These are phyloP conservation scores for Amblyopsis hoosieri DNA, from an alignment of 2,797 vertebrate species.

Conservation along the genomic window DNA sequence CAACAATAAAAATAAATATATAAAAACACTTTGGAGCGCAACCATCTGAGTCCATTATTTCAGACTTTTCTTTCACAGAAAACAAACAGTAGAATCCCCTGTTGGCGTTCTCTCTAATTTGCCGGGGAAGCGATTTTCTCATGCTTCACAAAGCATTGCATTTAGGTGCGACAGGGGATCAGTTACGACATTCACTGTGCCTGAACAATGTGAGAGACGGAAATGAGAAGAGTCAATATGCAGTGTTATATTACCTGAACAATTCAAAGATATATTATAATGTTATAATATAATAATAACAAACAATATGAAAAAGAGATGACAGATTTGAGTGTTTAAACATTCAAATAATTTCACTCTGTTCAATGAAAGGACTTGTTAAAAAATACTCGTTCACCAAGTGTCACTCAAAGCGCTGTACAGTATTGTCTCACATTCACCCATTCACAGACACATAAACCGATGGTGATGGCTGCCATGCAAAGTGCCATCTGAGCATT, in stretches of 20 bases:
- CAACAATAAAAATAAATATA: constrained; percentile 68
- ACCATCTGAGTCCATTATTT: constrained; percentile 62
- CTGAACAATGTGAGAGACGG: constrained; percentile 52
- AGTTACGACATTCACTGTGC: constrained; percentile 71
- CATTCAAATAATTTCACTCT: too few relatives aligned
- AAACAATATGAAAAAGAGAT: neutral
- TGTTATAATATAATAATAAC: neutral
- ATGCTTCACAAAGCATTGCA: constrained; percentile 79
- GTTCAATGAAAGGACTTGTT: too few relatives aligned
- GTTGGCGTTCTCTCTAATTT: constrained; percentile 71
- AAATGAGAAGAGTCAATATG: constrained; percentile 25
- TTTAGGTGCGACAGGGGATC: constrained; percentile 78
- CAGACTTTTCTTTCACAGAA: constrained; percentile 57
- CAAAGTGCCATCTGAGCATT: too few relatives aligned
- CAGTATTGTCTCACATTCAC: too few relatives aligned
- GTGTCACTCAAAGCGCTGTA: too few relatives aligned
- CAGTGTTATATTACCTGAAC: neutral
- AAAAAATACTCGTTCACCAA: too few relatives aligned
- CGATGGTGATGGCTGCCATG: too few relatives aligned
- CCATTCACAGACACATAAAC: too few relatives aligned
- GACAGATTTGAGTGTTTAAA: too few relatives aligned
- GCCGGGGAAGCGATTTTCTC: constrained; percentile 78
- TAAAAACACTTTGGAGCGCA: constrained; percentile 54
- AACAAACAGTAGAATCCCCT: constrained; percentile 72
- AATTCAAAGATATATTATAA: too few relatives aligned